Evolutionary conservation across 2,888 invertebrate genomes (phyloP).

Genomic region (Macaria liturata): DNA sequence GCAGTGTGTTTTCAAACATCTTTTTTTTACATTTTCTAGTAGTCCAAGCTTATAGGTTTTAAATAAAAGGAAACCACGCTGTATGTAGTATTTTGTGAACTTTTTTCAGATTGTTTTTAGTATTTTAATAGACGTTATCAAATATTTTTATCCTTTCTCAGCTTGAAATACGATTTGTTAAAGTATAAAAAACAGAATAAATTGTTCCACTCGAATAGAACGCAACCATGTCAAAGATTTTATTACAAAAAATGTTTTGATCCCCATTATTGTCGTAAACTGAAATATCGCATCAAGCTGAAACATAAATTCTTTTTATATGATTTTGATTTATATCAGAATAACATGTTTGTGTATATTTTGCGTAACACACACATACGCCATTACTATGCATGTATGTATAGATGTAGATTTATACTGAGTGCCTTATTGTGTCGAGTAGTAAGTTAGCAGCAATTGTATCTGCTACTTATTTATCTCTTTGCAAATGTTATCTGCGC

Average conservation of each 20-base stretch:
- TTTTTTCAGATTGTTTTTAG: too few species aligned
- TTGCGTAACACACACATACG: neutral
- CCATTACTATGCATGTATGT: neutral
- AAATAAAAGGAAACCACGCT: too few species aligned
- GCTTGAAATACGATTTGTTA: too few species aligned
- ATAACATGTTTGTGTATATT: constrained; percentile 15
- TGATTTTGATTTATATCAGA: constrained; percentile 24
- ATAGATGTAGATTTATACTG: constrained; percentile 8
- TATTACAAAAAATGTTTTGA: constrained; percentile 25
- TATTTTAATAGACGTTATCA: too few species aligned
- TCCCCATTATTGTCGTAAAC: constrained; percentile 22
- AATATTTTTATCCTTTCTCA: too few species aligned
- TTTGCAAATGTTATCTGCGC: constrained; percentile 1
- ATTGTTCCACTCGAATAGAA: too few species aligned
- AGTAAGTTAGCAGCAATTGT: constrained; percentile 2
- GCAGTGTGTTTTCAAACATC: too few species aligned
- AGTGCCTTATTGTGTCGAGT: constrained; percentile 2
- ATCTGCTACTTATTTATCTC: constrained; percentile 5
- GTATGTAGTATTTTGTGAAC: too few species aligned
- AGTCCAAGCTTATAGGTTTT: too few species aligned
- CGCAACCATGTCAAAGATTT: constrained; percentile 6
- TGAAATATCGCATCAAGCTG: constrained; percentile 17
- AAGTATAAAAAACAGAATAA: too few species aligned
- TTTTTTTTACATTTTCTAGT: too few species aligned
- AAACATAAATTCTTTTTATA: constrained; percentile 24